Conservation (phyloP, 2,888 invertebrate genomes). For the Meteorus cinctellus region DNA sequence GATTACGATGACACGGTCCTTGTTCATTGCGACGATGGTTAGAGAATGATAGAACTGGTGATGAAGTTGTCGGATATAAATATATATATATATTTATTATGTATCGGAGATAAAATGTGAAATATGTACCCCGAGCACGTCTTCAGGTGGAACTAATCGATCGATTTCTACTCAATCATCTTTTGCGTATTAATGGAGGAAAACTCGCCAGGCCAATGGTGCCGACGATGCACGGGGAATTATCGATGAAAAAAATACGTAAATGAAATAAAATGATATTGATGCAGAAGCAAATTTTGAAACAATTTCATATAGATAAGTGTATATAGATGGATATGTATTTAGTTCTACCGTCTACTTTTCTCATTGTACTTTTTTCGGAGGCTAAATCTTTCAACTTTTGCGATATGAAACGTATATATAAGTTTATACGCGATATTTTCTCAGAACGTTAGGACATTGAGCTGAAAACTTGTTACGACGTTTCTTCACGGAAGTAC, state of each 20-base stretch:
- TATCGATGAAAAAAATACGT: neutral
- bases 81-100: neutral
- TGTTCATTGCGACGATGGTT: constrained; percentile 10
- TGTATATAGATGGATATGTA: neutral
- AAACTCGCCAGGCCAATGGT: neutral
- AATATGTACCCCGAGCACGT: constrained; percentile 27
- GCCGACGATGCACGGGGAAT: neutral
- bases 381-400: neutral
- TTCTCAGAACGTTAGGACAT: neutral
- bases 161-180: constrained; percentile 49
- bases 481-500: constrained; percentile 60
- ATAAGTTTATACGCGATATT: neutral
- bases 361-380: neutral
- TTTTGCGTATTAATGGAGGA: constrained; percentile 41
- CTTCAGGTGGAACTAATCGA: constrained; percentile 49
- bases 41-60: constrained; percentile 1
- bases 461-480: constrained; percentile 59
- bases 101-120: neutral
- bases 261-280: neutral
- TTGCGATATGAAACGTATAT: constrained; percentile 1
- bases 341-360: neutral
- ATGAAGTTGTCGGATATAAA: constrained; percentile 3
- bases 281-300: neutral
- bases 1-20: constrained; percentile 14
- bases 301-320: neutral